Evolutionary conservation across 2,888 invertebrate species (phyloP).

Genomic region (Watsonalla cultraria): DNA sequence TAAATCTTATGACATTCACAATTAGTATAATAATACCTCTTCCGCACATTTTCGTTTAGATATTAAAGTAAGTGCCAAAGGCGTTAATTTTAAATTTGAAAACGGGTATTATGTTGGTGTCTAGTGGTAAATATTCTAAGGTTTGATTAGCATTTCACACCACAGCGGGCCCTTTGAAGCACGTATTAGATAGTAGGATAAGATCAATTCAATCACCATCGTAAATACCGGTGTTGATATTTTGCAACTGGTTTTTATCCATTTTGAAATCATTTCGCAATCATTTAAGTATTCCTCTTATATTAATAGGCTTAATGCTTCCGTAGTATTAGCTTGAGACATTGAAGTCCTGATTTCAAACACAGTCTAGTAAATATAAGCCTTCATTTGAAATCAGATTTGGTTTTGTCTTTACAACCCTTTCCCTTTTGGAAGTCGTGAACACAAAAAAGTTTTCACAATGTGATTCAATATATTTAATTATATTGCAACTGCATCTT

Average conservation of each 20-base stretch:
- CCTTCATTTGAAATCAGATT: too few species aligned
- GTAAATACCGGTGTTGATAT: conserved; percentile 38
- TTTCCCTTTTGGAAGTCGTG: too few species aligned
- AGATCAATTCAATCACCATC: conserved; percentile 41
- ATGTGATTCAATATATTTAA: conserved; percentile 26
- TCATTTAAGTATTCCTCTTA: too few species aligned
- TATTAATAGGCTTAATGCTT: too few species aligned
- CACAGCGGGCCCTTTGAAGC: conserved; percentile 32
- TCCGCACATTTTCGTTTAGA: neutral
- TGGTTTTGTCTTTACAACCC: too few species aligned
- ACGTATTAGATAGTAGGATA: conserved; percentile 42
- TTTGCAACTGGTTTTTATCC: conserved; percentile 41
- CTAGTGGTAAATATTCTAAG: conserved; percentile 10
- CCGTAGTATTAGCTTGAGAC: too few species aligned
- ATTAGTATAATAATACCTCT: neutral
- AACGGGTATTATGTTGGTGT: neutral
- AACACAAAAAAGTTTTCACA: conserved; percentile 8
- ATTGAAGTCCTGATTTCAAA: too few species aligned
- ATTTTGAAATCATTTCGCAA: conserved; percentile 44
- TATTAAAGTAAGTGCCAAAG: neutral
- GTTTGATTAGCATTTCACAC: conserved; percentile 31
- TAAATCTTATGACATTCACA: neutral
- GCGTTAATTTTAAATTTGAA: conserved; percentile 2
- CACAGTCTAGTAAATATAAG: too few species aligned
- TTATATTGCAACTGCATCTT: conserved; percentile 27